Conservation (phyloP, 1,140 invertebrate species). For the Ditylenchus dipsaci region DNA sequence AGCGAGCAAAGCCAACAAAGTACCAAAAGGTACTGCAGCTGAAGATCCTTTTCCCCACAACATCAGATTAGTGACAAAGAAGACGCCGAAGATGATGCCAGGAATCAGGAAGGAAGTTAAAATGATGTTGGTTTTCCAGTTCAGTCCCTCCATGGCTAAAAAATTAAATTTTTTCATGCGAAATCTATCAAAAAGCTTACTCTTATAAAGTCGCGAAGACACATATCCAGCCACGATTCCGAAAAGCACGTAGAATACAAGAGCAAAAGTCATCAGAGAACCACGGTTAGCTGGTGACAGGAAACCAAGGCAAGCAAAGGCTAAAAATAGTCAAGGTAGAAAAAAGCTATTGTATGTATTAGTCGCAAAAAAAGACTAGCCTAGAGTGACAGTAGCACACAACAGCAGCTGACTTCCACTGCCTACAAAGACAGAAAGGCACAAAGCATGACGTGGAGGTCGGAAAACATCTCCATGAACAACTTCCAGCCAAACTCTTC, state of each 20-base stretch:
- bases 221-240: slow-evolving; percentile 92
- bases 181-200: slow-evolving; percentile 60
- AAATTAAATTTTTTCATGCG: too few species aligned
- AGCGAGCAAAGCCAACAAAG: slow-evolving; percentile 87
- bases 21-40: slow-evolving; percentile 84
- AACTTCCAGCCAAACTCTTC: slow-evolving; percentile 99
- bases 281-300: slow-evolving; percentile 95
- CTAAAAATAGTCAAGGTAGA: slow-evolving; percentile 62
- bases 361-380: slow-evolving; percentile 53
- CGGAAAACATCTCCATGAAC: slow-evolving; percentile 88
- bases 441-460: slow-evolving; percentile 91
- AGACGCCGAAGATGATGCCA: slow-evolving; percentile 85
- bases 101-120: slow-evolving; percentile 90
- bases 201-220: slow-evolving; percentile 92
- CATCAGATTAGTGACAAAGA: slow-evolving; percentile 92
- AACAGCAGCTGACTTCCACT: slow-evolving; percentile 83
- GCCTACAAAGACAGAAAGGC: slow-evolving; percentile 87
- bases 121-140: slow-evolving; percentile 96
- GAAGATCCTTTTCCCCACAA: slow-evolving; percentile 90
- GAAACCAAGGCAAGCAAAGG: slow-evolving; percentile 95
- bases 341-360: too few species aligned
- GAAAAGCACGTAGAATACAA: slow-evolving; percentile 79
- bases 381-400: slow-evolving; percentile 66
- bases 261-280: slow-evolving; percentile 90
- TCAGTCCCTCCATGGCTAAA: slow-evolving; percentile 70